A percentile compares a stretch with the other conserved stretches of the same genome.
Evolutionary conservation across 1,140 invertebrate genomes (phyloP).

Genomic region (Drosophila melanica): DNA sequence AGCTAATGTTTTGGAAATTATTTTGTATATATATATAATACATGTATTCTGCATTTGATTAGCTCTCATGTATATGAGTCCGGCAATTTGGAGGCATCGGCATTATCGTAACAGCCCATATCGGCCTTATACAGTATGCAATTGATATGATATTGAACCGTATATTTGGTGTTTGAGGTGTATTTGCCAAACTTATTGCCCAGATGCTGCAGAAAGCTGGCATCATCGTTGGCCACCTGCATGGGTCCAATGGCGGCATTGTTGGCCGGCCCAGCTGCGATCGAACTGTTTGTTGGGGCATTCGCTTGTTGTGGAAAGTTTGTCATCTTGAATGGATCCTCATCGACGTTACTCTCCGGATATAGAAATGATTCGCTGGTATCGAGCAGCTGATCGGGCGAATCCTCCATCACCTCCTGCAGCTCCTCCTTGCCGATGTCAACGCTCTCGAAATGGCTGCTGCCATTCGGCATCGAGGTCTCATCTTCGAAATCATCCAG

Average conservation of each 20-base stretch:
- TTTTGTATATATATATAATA: too few relatives aligned
- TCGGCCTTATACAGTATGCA: conserved; percentile 58
- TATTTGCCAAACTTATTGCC: conserved; percentile 52
- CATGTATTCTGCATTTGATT: too few relatives aligned
- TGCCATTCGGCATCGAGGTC: background rate
- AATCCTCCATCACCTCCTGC: conserved; percentile 4
- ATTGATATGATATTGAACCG: conserved; percentile 58
- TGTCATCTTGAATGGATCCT: conserved; percentile 16
- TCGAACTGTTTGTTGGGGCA: too few relatives aligned
- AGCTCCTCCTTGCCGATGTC: conserved; percentile 49
- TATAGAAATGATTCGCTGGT: background rate
- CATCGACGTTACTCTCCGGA: background rate
- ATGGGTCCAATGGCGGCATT: too few relatives aligned
- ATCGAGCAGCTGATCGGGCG: conserved; percentile 2
- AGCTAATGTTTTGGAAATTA: too few relatives aligned
- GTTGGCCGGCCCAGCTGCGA: background rate
- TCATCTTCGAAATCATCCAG: conserved; percentile 13
- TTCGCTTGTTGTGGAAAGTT: background rate
- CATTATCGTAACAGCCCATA: conserved; percentile 50
- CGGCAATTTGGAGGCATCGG: conserved; percentile 30
- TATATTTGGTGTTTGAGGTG: conserved; percentile 34
- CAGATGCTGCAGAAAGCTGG: conserved; percentile 46
- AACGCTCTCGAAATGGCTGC: conserved; percentile 27
- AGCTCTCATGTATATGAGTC: conserved; percentile 6
- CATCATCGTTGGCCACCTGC: conserved; percentile 31